Evolutionary conservation across 1,140 invertebrate genomes (phyloP).

Genomic region (Helicoverpa armigera): DNA sequence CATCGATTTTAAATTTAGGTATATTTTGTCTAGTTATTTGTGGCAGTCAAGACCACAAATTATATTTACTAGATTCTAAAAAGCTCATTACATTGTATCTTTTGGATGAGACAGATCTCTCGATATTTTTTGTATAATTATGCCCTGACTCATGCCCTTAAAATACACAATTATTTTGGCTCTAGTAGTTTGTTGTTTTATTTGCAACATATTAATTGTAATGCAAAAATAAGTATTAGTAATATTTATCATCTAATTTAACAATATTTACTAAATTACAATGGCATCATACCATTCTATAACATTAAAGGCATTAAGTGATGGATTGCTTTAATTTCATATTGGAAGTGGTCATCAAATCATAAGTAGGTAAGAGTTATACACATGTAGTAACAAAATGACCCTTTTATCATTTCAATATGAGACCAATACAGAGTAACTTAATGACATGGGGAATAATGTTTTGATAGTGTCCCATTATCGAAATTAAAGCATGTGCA

Average conservation of each 20-base stretch:
- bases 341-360: not conserved
- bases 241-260: constrained; percentile 30
- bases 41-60: constrained; percentile 34
- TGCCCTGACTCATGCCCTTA: constrained; percentile 24
- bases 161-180: constrained; percentile 11
- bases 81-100: constrained; percentile 55
- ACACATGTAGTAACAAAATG: constrained; percentile 18
- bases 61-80: constrained; percentile 46
- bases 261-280: constrained; percentile 39
- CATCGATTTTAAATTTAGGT: constrained; percentile 51
- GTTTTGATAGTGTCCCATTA: not conserved
- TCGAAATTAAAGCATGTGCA: constrained; percentile 4
- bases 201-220: constrained; percentile 14
- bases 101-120: constrained; percentile 45
- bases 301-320: constrained; percentile 45
- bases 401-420: not conserved
- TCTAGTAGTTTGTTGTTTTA: not conserved
- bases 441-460: not conserved
- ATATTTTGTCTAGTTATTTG: constrained; percentile 45
- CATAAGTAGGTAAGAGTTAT: not conserved
- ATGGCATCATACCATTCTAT: constrained; percentile 26
- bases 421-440: constrained; percentile 25
- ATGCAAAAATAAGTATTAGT: constrained; percentile 28
- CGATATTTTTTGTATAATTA: constrained; percentile 24
- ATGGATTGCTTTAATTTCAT: constrained; percentile 44